Base-by-base conservation (phyloP, 2,888 invertebrate species). In the Mechanitis messenoides region DNA sequence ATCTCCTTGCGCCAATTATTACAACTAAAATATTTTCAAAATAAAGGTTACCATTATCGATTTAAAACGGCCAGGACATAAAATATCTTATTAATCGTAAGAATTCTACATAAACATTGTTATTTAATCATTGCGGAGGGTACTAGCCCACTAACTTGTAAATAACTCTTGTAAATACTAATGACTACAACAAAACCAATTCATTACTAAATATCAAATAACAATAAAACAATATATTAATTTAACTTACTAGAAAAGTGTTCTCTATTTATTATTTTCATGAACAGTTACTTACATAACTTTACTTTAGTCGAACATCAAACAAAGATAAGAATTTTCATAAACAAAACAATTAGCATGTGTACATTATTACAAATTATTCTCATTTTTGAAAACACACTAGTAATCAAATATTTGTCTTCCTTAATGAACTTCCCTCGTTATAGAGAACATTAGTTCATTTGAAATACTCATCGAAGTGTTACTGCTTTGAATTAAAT, bases 271-370 rank as follows among this genome's bases (percentile, higher is more conserved):
- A 9, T 42, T 9, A 42, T 42, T 42, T 9, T 42, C 9, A 42
- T 42, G 6, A 9, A 9, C 9, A 42, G 1, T 42, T 42, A 42
- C 11, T 42, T 42, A 42, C 9, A 42, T 42, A 42, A 11, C 9
- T 6, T 5, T 9, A 53, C 56, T 54, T 65, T 53, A 56, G 47
- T 62, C 38, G 55, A 56, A 31, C 50, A 56, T 56, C 31, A 62
- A 62, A 62, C 53, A 59, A 11, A 62, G 63, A 63, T 62, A 58
- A 53, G 33, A 56, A 33, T 67, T 58, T 64, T 65, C 59, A 60
- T 64, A 69, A 73, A 74, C 71, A 72, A 59, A 55, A 62, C 68
- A 58, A 72, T 72, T 74, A 72, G 65, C 33, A 55, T 63, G 60
- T 63, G 55, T 38, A 57, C 31, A 61, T 60, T 58, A 59, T 68